These are phyloP conservation scores for Macrobrachium rosenbergii DNA, from an alignment of 1,140 invertebrate species.

Conservation along the genomic window DNA sequence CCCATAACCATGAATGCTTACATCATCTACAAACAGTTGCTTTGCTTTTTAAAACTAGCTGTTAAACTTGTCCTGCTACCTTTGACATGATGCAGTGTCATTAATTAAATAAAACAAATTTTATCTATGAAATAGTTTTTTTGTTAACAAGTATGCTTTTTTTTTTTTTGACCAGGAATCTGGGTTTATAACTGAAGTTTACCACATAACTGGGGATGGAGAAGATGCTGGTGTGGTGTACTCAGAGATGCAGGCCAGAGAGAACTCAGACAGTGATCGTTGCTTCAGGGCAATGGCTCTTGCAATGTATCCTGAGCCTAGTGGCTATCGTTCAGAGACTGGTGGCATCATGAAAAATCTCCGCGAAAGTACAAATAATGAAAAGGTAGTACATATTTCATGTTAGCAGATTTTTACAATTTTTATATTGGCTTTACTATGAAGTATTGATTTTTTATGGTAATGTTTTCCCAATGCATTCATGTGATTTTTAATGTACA, in stretches of 20 bases:
- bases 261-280: slow-evolving; percentile 83
- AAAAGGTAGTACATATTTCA: slow-evolving; percentile 77
- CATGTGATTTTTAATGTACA: too few species aligned
- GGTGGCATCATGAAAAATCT: slow-evolving; percentile 89
- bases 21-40: too few species aligned
- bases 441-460: slow-evolving; percentile 2
- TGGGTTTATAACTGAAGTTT: slow-evolving; percentile 89
- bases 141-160: too few species aligned
- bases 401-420: not conserved
- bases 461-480: not conserved
- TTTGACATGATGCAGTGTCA: too few species aligned
- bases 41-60: too few species aligned
- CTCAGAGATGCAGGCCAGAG: slow-evolving; percentile 90
- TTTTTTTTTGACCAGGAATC: slow-evolving; percentile 57
- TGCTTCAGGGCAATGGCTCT: slow-evolving; percentile 76
- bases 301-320: slow-evolving; percentile 82
- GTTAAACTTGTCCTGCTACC: too few species aligned
- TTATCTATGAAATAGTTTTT: too few species aligned
- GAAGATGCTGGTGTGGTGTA: slow-evolving; percentile 93
- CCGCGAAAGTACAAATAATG: slow-evolving; percentile 83
- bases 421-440: slow-evolving; percentile 38
- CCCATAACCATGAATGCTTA: too few species aligned
- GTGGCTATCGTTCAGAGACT: slow-evolving; percentile 87
- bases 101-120: too few species aligned
- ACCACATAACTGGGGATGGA: slow-evolving; percentile 89